Percentiles rank a stretch among this genome's conserved stretches.
Evolutionary conservation across 2,888 invertebrate genomes (phyloP).

Genomic region (Blastobasis lacticolella): DNA sequence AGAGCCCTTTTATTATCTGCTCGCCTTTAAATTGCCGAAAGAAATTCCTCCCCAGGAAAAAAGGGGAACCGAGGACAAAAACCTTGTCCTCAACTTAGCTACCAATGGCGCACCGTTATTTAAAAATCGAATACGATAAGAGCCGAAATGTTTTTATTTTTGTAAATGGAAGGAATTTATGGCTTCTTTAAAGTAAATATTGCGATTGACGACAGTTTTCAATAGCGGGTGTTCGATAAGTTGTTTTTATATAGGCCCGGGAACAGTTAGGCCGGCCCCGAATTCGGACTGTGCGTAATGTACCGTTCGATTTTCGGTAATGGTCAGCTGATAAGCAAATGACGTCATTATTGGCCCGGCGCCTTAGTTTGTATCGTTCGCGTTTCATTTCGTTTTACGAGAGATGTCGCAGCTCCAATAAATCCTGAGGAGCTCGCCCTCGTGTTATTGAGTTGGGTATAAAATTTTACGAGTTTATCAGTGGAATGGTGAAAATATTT

Average conservation of each 20-base stretch:
- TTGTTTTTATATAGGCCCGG: slow-evolving; percentile 61
- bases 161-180: slow-evolving; percentile 68
- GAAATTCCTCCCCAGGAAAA: slow-evolving; percentile 64
- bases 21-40: slow-evolving; percentile 72
- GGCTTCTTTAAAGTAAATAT: slow-evolving; percentile 63
- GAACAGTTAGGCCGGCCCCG: slow-evolving; percentile 34
- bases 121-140: slow-evolving; percentile 74
- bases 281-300: slow-evolving; percentile 66
- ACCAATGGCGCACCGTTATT: slow-evolving; percentile 68
- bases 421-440: slow-evolving; percentile 4
- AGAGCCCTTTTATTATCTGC: slow-evolving; percentile 75
- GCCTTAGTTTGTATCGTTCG: slow-evolving; percentile 59
- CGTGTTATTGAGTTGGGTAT: slow-evolving; percentile 8
- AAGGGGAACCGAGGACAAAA: slow-evolving; percentile 64
- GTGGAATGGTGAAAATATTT: slow-evolving; percentile 1
- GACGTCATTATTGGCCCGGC: slow-evolving; percentile 61
- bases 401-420: slow-evolving; percentile 5
- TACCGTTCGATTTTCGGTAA: slow-evolving; percentile 71
- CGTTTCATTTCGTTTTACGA: slow-evolving; percentile 34
- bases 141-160: slow-evolving; percentile 69
- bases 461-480: slow-evolving; percentile 6
- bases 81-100: slow-evolving; percentile 62
- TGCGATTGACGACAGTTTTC: slow-evolving; percentile 59
- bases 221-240: slow-evolving; percentile 58
- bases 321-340: slow-evolving; percentile 74